Base-by-base conservation (phyloP, 2,888 invertebrate genomes). In the Diloba caeruleocephala region DNA sequence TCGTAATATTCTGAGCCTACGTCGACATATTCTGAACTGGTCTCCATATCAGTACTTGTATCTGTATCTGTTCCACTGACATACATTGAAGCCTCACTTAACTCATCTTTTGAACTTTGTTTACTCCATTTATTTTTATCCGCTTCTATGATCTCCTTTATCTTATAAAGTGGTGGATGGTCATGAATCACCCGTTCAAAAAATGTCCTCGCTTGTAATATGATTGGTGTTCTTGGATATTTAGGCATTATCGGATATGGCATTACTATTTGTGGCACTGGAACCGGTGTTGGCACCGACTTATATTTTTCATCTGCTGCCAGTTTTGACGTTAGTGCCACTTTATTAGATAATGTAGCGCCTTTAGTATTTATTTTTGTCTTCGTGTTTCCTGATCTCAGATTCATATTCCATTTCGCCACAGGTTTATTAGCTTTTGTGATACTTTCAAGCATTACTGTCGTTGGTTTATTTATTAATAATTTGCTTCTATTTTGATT, bases 121-220 rank as follows among this genome's bases (percentile, higher is more conserved):
- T n/a, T n/a, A n/a, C n/a, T n/a, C n/a, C 70, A 66, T 44, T 59
- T 52, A 29, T 48, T 69, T 38, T 62, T 34, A 17, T 69, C 60
- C 36, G 53, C 33, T 74, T 53, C 60, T 72, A 50, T 81, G 63
- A 87, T 66, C 31, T 68, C 60, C 38, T 66, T 78, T 12, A 92
- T 82, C 25, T 78, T 56, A 8, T 75, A 31, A 0, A 83, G 29
- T 0, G 89, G 84, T 0, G 92, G 92, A 46, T 92, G 92, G 28
- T 89, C 69, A 33, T 90, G 92, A 2, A 75, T 57, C 2, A 91
- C 89, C 0, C 84, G 86, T 49, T 91, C 90, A 55, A 65, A 92
- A 15, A 80, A 79, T 0, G 85, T 65, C 15, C 62, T 79, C 25
- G 77, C 85, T 3, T 84, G 88, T 0, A 87, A 32, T 1, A 88